Conservation (phyloP, 2,797 vertebrate species). For the Silurus lanzhouensis region DNA sequence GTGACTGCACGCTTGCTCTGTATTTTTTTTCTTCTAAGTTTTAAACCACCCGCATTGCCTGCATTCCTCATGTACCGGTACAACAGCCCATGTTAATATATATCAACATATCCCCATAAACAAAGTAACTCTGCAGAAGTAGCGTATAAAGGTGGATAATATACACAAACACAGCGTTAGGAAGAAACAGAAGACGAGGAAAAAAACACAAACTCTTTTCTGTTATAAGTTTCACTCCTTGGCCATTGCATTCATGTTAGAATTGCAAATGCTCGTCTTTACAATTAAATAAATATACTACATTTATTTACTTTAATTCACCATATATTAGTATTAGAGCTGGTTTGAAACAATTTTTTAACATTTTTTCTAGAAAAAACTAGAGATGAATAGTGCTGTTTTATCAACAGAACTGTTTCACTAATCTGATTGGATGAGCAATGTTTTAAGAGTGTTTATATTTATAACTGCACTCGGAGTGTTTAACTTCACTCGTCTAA, state of each 20-base stretch:
- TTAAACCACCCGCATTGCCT: conserved; percentile 4
- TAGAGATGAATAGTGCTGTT: neutral
- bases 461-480: neutral
- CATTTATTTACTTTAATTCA: neutral
- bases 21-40: neutral
- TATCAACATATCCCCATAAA: neutral
- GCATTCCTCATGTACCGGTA: neutral
- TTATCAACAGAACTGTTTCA: neutral
- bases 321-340: neutral
- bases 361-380: neutral
- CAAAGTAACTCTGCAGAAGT: neutral
- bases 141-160: neutral
- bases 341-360: neutral
- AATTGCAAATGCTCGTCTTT: neutral
- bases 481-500: too few relatives aligned
- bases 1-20: neutral
- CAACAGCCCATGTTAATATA: neutral
- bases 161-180: neutral
- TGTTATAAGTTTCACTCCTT: neutral
- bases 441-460: neutral
- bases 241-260: neutral
- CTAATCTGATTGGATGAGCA: neutral
- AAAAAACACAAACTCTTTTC: neutral
- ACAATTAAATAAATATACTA: too few relatives aligned
- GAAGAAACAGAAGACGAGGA: neutral